phyloP scores from a whole-genome alignment of 2,113 vertebrate species.

The Nothoprocta pentlandii region DNA sequence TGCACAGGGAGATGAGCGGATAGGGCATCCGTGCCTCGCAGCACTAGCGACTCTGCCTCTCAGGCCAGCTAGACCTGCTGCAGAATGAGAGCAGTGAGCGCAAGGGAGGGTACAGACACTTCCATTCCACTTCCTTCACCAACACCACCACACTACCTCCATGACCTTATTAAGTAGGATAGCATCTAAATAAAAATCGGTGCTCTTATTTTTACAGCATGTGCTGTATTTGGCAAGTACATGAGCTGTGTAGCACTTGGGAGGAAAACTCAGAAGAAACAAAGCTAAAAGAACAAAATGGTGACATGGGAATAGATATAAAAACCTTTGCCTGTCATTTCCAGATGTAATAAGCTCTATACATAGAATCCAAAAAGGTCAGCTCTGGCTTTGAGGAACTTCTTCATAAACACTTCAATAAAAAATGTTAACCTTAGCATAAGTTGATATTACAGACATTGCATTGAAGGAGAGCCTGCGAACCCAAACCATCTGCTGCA shows the following conservation, averaged over 20 bases:
- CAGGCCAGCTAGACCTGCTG: not conserved
- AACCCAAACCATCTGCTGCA: slow-evolving; percentile 51
- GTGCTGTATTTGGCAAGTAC: not conserved
- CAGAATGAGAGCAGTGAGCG: not conserved
- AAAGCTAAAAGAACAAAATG: not conserved
- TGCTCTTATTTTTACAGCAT: not conserved
- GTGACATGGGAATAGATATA: not conserved
- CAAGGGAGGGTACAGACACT: not conserved
- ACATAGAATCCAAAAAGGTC: not conserved
- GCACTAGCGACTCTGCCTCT: not conserved
- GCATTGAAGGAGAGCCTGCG: slow-evolving; percentile 5
- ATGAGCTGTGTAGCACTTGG: not conserved
- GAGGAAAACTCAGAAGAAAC: not conserved
- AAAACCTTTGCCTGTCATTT: not conserved
- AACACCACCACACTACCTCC: not conserved
- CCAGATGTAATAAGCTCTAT: not conserved
- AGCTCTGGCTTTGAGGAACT: slow-evolving; percentile 35
- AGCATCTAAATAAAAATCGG: not conserved
- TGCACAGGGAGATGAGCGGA: not conserved
- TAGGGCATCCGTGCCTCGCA: not conserved
- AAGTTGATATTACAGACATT: slow-evolving; percentile 18
- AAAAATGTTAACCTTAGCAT: not conserved
- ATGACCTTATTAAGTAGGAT: not conserved
- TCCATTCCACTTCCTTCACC: not conserved
- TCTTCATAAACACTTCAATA: slow-evolving; percentile 13